Evolutionary conservation across 2,797 vertebrate species (phyloP).

Genomic region (Oreochromis mossambicus): DNA sequence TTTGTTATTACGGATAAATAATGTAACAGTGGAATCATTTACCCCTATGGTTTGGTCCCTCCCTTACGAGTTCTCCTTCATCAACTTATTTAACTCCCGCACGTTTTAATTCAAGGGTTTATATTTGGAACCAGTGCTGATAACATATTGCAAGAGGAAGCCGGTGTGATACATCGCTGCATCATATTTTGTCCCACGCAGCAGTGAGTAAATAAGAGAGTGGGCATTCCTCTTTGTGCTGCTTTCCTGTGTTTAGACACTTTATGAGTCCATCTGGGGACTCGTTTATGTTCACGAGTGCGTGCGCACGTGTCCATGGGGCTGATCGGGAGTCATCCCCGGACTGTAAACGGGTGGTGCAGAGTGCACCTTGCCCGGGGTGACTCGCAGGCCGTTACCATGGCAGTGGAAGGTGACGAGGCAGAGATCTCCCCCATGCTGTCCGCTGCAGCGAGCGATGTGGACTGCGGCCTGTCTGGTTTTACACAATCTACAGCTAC

Average conservation of each 20-base stretch:
- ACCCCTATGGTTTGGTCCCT: too few relatives aligned
- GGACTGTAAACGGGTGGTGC: slow-evolving; percentile 29
- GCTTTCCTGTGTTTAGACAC: background rate
- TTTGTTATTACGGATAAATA: background rate
- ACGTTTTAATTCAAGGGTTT: background rate
- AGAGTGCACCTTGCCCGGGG: slow-evolving; percentile 11
- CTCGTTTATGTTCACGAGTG: background rate
- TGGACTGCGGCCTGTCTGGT: background rate
- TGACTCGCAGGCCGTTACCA: slow-evolving; percentile 61
- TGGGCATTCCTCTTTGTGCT: background rate
- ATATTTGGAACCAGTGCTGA: background rate
- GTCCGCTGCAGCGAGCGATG: background rate
- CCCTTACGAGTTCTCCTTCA: background rate
- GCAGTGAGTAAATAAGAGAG: background rate
- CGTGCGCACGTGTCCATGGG: background rate
- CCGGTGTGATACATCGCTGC: background rate
- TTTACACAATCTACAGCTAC: background rate
- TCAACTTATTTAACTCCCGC: background rate
- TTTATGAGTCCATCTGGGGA: background rate
- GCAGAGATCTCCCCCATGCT: background rate
- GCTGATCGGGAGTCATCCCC: slow-evolving; percentile 1
- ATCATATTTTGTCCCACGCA: background rate
- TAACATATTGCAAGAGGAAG: background rate
- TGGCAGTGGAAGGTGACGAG: slow-evolving; percentile 50
- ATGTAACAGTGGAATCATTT: background rate